A percentile compares a stretch with the other conserved stretches of the same genome.
phyloP scores from a whole-genome alignment of 2,888 invertebrate genomes.

The Eupithecia insigniata region DNA sequence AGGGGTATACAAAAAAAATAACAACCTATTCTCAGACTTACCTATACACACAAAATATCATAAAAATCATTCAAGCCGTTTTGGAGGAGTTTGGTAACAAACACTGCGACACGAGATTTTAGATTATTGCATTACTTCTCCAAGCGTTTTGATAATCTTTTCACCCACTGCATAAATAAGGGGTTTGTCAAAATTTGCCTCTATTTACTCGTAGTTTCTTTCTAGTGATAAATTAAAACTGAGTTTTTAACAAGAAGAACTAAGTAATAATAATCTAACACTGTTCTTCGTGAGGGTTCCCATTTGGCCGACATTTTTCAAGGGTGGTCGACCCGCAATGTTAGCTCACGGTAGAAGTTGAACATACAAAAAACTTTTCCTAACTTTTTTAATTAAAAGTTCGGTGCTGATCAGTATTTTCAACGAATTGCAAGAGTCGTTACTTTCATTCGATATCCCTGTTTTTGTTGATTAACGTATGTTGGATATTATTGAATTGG shows the following conservation, averaged over 20 bases:
- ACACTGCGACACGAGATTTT: too few relatives aligned
- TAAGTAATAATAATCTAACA: not conserved
- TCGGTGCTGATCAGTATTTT: conserved; percentile 43
- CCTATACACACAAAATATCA: too few relatives aligned
- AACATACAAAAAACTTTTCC: conserved; percentile 39
- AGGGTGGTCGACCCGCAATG: conserved; percentile 33
- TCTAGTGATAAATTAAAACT: not conserved
- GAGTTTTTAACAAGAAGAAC: not conserved
- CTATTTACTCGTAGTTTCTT: too few relatives aligned
- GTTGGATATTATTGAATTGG: conserved; percentile 8
- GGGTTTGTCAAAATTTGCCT: not conserved
- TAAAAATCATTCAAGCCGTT: too few relatives aligned
- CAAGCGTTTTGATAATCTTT: not conserved
- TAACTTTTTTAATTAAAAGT: conserved; percentile 49
- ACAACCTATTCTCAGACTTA: too few relatives aligned
- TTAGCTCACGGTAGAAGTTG: conserved; percentile 27
- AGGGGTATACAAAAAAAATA: too few relatives aligned
- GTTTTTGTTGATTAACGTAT: conserved; percentile 16
- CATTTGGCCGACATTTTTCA: conserved; percentile 7
- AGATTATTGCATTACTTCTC: too few relatives aligned
- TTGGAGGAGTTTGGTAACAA: too few relatives aligned
- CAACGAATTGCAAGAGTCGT: conserved; percentile 40
- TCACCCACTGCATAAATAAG: not conserved
- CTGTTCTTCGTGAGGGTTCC: not conserved
- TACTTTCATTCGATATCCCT: conserved; percentile 35